phyloP scores from a whole-genome alignment of 2,797 vertebrate species.

The Neomorphus geoffroyi region DNA sequence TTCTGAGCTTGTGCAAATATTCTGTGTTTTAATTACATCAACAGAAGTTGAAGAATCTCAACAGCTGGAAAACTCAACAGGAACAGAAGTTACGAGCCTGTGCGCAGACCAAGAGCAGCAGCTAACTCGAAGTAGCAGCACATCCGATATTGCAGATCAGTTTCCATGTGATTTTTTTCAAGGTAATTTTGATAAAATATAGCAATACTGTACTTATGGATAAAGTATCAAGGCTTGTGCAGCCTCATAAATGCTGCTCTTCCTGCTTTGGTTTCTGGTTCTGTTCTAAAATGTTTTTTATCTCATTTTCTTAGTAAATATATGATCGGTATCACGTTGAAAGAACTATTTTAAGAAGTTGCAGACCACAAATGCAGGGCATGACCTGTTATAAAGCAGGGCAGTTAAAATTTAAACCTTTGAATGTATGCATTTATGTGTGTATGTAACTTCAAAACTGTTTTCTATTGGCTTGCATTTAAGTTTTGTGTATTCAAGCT shows the following conservation, averaged over 20 bases:
- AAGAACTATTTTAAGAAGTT: background rate
- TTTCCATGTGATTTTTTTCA: conserved; percentile 80
- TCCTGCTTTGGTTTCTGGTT: background rate
- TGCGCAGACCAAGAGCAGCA: conserved; percentile 79
- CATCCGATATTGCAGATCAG: conserved; percentile 91
- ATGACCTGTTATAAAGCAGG: background rate
- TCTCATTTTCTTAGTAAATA: background rate
- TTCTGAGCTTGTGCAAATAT: background rate
- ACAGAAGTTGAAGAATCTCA: conserved; percentile 93
- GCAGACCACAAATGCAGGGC: background rate
- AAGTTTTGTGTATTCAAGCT: background rate
- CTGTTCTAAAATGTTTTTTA: background rate
- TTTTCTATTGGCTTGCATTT: background rate
- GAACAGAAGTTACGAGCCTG: conserved; percentile 68
- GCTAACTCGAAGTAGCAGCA: conserved; percentile 91
- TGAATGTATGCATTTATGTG: background rate
- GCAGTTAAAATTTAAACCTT: background rate
- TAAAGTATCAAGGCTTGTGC: background rate
- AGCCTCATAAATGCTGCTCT: background rate
- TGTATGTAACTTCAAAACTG: background rate
- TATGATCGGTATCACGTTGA: background rate
- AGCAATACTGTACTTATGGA: background rate
- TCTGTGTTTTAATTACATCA: background rate
- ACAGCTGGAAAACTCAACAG: conserved; percentile 81
- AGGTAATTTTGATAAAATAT: conserved; percentile 73